These are phyloP conservation scores for Drosophila simulans DNA, from an alignment of 1,140 invertebrate genomes.

Conservation along the genomic window DNA sequence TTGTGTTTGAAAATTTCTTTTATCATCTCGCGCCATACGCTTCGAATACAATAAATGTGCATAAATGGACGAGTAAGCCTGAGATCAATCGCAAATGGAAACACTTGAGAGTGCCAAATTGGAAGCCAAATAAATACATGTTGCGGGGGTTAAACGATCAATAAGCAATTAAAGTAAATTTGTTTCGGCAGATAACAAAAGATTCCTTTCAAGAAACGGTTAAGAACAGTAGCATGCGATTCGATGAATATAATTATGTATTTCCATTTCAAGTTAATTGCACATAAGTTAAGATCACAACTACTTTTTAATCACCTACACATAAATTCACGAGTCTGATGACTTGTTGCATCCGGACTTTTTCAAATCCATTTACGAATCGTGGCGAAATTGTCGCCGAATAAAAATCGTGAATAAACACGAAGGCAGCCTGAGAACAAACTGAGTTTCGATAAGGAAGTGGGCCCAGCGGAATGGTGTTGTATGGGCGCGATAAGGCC, in stretches of 20 bases:
- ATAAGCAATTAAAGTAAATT: constrained; percentile 8
- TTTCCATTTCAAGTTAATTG: background rate
- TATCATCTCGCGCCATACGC: constrained; percentile 12
- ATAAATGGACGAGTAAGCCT: background rate
- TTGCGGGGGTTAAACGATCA: constrained; percentile 23
- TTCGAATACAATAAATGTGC: background rate
- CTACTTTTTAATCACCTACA: background rate
- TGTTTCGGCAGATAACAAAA: background rate
- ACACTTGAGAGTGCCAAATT: background rate
- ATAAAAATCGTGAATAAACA: constrained; percentile 19
- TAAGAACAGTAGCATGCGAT: background rate
- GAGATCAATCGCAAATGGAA: constrained; percentile 8
- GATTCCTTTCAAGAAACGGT: constrained; percentile 1
- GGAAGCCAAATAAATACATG: constrained; percentile 16
- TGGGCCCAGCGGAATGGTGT: background rate
- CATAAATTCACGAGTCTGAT: too few relatives aligned
- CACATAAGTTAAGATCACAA: background rate
- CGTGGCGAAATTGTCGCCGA: constrained; percentile 13
- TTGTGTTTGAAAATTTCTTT: constrained; percentile 5
- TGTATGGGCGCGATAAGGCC: constrained; percentile 4
- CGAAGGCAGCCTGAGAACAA: constrained; percentile 28
- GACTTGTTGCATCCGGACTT: background rate
- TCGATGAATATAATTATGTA: background rate
- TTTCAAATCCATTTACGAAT: constrained; percentile 3
- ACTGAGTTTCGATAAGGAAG: constrained; percentile 14